Percentiles rank a stretch among this genome's conserved stretches.
Evolutionary conservation across 2,797 vertebrate species (phyloP).

Genomic region (Myotis myotis): DNA sequence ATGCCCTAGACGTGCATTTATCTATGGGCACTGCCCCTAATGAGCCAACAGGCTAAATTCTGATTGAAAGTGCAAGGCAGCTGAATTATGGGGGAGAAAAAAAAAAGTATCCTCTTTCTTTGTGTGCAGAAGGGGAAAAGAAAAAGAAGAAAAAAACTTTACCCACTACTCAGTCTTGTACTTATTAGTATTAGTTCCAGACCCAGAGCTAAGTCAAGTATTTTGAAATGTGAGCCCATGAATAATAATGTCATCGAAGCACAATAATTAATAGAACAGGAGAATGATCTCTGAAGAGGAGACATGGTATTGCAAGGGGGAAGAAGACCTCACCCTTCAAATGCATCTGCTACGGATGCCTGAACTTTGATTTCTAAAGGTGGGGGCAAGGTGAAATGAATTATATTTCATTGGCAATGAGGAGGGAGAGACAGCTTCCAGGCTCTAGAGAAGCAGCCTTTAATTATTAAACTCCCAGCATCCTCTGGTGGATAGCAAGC

Average conservation of each 20-base stretch:
- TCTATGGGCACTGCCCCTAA: not conserved
- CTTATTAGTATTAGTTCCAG: slow-evolving; percentile 85
- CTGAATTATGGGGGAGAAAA: slow-evolving; percentile 26
- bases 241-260: slow-evolving; percentile 83
- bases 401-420: slow-evolving; percentile 81
- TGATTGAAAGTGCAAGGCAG: not conserved
- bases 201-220: slow-evolving; percentile 83
- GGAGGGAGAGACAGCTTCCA: slow-evolving; percentile 66
- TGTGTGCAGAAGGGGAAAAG: slow-evolving; percentile 53
- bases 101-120: not conserved
- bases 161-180: slow-evolving; percentile 65
- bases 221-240: slow-evolving; percentile 81
- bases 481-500: slow-evolving; percentile 57
- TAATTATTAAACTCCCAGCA: slow-evolving; percentile 79
- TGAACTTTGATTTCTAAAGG: slow-evolving; percentile 85
- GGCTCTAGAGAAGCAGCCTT: slow-evolving; percentile 73
- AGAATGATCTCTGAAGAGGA: slow-evolving; percentile 82
- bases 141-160: not conserved
- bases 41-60: slow-evolving; percentile 7
- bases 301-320: slow-evolving; percentile 66
- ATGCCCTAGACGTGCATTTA: not conserved
- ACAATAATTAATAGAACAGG: slow-evolving; percentile 85
- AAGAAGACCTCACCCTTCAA: slow-evolving; percentile 79
- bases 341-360: slow-evolving; percentile 77
- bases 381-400: slow-evolving; percentile 78